Base-by-base conservation (phyloP, 2,113 vertebrate species). In the Cyanoramphus novaezelandiae region DNA sequence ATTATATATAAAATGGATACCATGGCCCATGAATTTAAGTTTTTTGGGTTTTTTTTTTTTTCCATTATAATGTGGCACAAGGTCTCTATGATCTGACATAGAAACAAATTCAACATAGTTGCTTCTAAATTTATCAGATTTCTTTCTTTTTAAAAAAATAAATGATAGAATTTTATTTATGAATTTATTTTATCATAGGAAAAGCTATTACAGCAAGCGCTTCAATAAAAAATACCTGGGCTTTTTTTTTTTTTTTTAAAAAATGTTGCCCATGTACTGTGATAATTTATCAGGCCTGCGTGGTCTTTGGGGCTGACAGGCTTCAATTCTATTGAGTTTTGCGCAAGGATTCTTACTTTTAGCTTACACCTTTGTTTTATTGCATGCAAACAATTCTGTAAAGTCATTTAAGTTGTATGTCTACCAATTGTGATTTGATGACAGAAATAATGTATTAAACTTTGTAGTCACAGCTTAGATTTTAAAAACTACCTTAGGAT, bases 111-210 rank as follows among this genome's bases (percentile, higher is more conserved):
- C 52, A 75, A 7, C 11, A 6, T 33, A 50, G 25, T 49, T 90
- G 20, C 5, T 19, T 80, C 33, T 82, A 57, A 72, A 83, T 65
- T 37, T 60, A 7, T 6, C 27, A n/a, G 25, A 4, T 49, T 31
- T 62, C 2, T 44, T 20, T 17, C 2, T 46, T 59, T 28, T 23
- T 6, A 33, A 44, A 3, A 46, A 10, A 53, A 77, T 9, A 55
- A 55, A n/a, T 25, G 0, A 8, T 6, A 18, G 10, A 0, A 2
- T 21, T 29, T 39, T 9, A 27, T 29, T 80, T 80, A 17, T 21
- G 31, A 2, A 29, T 29, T 44, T 44, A 50, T 67, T 80, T 80
- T 37, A 24, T 13, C 57, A 3, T 69, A 55, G 3, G 55, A 15
- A 37, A 74, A 63, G 11, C 4, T 81, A 37, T 13, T 84, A 28